Percentiles rank a stretch among this genome's conserved stretches.
These are phyloP conservation scores for Styela plicata DNA, from an alignment of 23 tunicate genomes.

Conservation along the genomic window DNA sequence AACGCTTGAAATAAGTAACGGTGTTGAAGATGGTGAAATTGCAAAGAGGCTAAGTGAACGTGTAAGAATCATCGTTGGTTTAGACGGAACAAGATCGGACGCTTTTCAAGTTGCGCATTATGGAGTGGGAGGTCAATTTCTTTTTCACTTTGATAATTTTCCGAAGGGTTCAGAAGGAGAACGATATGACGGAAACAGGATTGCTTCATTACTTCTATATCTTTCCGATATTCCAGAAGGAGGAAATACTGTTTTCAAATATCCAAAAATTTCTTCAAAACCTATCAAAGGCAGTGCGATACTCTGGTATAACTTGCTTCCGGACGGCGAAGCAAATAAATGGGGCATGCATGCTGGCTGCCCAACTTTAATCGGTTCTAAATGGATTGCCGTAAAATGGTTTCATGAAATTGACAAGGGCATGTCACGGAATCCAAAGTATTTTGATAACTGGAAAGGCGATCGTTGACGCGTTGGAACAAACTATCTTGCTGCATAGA, in stretches of 20 bases:
- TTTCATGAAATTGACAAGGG: neutral
- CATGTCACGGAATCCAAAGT: neutral
- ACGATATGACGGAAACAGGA: neutral
- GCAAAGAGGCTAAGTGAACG: neutral
- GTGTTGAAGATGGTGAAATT: neutral
- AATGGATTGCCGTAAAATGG: neutral
- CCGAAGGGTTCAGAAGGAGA: neutral
- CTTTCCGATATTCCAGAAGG: neutral
- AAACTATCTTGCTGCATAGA: no score
- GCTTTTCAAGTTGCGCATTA: neutral
- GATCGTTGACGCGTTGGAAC: neutral
- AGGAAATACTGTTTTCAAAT: neutral
- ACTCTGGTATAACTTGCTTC: neutral
- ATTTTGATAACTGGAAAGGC: neutral
- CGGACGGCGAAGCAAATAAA: neutral
- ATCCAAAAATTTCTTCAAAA: neutral
- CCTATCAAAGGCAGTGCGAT: neutral
- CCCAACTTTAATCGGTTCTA: neutral
- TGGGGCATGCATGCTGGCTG: neutral
- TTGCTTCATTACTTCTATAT: neutral
- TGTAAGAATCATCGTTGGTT: neutral
- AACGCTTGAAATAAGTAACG: neutral
- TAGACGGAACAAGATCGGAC: neutral
- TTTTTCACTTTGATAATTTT: neutral
- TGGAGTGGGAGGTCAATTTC: neutral